phyloP scores from a whole-genome alignment of 2,888 invertebrate genomes.

The Gibbula magus region DNA sequence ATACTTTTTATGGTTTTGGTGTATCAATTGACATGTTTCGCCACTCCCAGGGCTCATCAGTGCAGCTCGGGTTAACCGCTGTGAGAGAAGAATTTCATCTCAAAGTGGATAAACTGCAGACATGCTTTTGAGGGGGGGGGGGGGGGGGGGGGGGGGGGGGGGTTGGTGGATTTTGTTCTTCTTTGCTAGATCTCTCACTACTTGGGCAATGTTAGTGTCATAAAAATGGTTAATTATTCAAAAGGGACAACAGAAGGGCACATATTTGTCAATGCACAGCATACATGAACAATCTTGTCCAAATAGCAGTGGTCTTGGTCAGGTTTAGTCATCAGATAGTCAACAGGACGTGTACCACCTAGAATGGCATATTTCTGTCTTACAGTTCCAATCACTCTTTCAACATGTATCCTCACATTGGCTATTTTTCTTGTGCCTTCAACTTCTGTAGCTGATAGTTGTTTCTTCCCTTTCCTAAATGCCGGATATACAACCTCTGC shows the following conservation, averaged over 20 bases:
- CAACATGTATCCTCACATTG: conserved; percentile 23
- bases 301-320: no score
- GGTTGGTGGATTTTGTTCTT: no score
- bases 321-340: no score
- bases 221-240: no score
- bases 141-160: no score
- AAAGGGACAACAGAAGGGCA: no score
- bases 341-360: not conserved
- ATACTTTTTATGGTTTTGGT: not conserved
- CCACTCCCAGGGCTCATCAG: conserved; percentile 8
- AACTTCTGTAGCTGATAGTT: conserved; percentile 1
- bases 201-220: no score
- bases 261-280: no score
- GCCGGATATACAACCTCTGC: conserved; percentile 19
- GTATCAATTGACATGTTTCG: not conserved
- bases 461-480: conserved; percentile 13
- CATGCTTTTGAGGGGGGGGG: not conserved
- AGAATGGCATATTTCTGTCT: not conserved
- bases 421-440: not conserved
- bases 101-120: not conserved
- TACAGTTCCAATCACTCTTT: not conserved
- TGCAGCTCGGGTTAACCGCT: not conserved
- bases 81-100: not conserved
- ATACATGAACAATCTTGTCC: no score
- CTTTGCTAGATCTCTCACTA: no score